These are phyloP conservation scores for Cyanistes caeruleus DNA, from an alignment of 2,113 vertebrate species.

Conservation along the genomic window DNA sequence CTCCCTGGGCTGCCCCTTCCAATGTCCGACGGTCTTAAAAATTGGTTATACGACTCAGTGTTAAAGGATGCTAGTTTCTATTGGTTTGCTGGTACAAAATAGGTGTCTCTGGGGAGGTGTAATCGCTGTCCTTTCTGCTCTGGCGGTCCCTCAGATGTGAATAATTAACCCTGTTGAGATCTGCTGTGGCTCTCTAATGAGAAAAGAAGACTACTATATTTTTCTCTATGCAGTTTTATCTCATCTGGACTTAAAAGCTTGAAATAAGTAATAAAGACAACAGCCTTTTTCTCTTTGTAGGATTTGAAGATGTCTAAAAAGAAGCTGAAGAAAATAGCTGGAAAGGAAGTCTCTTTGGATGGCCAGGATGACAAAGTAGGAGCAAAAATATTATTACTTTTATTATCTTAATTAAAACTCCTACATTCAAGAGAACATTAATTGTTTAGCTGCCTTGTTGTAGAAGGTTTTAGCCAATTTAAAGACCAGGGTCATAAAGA, in stretches of 20 bases:
- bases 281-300: background rate
- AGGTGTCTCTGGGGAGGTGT: background rate
- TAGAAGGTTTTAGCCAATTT: background rate
- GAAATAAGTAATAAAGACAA: background rate
- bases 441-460: background rate
- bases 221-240: background rate
- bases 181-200: background rate
- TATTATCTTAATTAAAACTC: background rate
- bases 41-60: too few species aligned
- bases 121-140: background rate
- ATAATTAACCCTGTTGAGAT: background rate
- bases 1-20: background rate
- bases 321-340: conserved; percentile 29
- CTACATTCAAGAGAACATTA: background rate
- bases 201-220: background rate
- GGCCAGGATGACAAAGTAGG: conserved; percentile 50
- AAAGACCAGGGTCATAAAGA: background rate
- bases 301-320: conserved; percentile 60
- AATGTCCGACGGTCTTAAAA: fast-evolving
- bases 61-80: background rate
- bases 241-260: background rate
- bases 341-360: conserved; percentile 15
- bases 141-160: background rate
- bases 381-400: background rate
- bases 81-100: background rate